These are phyloP conservation scores for Agriopis marginaria DNA, from an alignment of 2,888 invertebrate genomes.

Conservation along the genomic window DNA sequence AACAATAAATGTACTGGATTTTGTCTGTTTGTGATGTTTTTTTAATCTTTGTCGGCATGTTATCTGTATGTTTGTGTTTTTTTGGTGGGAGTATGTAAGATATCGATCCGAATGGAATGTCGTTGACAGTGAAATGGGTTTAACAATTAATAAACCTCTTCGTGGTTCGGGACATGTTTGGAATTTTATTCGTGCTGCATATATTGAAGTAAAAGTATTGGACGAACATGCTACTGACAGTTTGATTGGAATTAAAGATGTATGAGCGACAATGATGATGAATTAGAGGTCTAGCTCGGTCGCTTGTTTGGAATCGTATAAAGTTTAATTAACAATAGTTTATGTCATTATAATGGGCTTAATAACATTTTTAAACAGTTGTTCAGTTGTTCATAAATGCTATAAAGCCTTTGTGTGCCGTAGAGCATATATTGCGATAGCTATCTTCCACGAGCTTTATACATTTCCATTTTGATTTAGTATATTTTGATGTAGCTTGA, in stretches of 20 bases:
- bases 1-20: slow-evolving; percentile 75
- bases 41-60: slow-evolving; percentile 79
- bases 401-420: not conserved
- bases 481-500: slow-evolving; percentile 1
- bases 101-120: slow-evolving; percentile 79
- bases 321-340: slow-evolving; percentile 21
- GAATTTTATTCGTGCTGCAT: slow-evolving; percentile 58
- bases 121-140: slow-evolving; percentile 85
- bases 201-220: slow-evolving; percentile 47
- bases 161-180: slow-evolving; percentile 62
- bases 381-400: not conserved
- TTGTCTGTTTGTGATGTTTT: slow-evolving; percentile 69
- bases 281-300: slow-evolving; percentile 30
- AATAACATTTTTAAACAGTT: slow-evolving; percentile 10
- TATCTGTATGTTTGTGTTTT: slow-evolving; percentile 54
- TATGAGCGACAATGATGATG: slow-evolving; percentile 38
- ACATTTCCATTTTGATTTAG: slow-evolving; percentile 10
- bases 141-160: slow-evolving; percentile 84
- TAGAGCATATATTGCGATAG: not conserved
- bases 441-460: not conserved
- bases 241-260: slow-evolving; percentile 42
- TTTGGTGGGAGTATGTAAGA: slow-evolving; percentile 69
- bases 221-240: slow-evolving; percentile 49
- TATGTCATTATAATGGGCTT: slow-evolving; percentile 9
- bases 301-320: slow-evolving; percentile 10